A percentile compares a stretch with the other conserved stretches of the same genome.
These are phyloP conservation scores for Paraescarpia echinospica DNA, from an alignment of 1,140 invertebrate species.

Conservation along the genomic window DNA sequence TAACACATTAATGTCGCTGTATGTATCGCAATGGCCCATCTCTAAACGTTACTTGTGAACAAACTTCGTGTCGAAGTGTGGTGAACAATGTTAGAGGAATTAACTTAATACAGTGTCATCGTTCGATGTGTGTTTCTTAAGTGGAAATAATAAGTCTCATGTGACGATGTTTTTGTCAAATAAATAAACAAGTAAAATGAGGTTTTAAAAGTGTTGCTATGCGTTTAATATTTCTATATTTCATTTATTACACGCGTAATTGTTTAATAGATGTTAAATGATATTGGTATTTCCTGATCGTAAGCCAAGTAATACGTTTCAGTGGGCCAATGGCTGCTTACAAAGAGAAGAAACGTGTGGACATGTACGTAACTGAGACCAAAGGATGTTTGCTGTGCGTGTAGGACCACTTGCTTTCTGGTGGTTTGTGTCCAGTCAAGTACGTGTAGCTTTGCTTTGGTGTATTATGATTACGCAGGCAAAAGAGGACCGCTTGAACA, in stretches of 20 bases:
- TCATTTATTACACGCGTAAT: background rate
- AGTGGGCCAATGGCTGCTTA: background rate
- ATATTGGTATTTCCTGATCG: background rate
- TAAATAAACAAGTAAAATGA: background rate
- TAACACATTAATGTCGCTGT: too few species aligned
- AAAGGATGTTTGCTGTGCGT: too few species aligned
- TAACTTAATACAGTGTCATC: background rate
- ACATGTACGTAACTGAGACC: background rate
- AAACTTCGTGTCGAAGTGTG: background rate
- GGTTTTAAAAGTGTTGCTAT: background rate
- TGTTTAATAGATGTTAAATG: background rate
- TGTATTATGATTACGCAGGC: too few species aligned
- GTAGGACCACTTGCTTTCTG: too few species aligned
- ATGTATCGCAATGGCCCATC: too few species aligned
- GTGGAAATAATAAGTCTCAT: background rate
- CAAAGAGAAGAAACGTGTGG: background rate
- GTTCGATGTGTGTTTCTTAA: background rate
- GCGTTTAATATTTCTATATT: background rate
- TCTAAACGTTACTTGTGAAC: background rate
- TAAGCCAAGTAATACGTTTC: background rate
- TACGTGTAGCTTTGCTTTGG: too few species aligned
- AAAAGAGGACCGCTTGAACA: background rate
- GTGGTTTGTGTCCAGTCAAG: too few species aligned
- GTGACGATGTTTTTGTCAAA: background rate
- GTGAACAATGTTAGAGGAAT: background rate